Base-by-base conservation (phyloP, 2,113 vertebrate genomes). In the Calyptomena viridis region DNA sequence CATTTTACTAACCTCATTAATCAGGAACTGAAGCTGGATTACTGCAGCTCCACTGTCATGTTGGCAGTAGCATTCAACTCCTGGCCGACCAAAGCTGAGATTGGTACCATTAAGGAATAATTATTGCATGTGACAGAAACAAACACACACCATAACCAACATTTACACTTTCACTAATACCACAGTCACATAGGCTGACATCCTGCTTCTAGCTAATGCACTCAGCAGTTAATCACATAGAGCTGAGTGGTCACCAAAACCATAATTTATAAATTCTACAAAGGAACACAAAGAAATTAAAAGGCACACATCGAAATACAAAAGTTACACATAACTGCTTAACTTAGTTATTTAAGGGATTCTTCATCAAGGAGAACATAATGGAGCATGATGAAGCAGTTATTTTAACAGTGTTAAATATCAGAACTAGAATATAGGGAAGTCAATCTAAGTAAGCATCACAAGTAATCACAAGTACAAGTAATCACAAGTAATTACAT, bases 21-120 rank as follows among this genome's bases (percentile, higher is more conserved):
- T 98, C 97, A 99, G 98, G 98, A 99, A 99, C 98, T 99, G 99
- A 84, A 99, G 98, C 89, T 99, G 99, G 96, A 99, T 99, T 93
- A 99, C 98, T 44, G 99, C 99, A 39, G 99, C 98, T 95, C 98
- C 99, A 39, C 97, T 99, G 96, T 99, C 99, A 71, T 99, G 99
- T 59, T 99, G 99, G 97, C 99, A 99, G 95, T 99, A 99, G 96
- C 99, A 99, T 96, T 99, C 99, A 90, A 99, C 99, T 91, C 99
- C 99, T 24, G 99, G 99, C 42, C 99, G 99, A 84, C 99, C 99
- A 86, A 99, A 99, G 91, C 99, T 99, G 98, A 89, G 83, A 96
- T 96, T 59, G 64, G 88, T 81, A 95, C 47, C 52, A 97, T 99
- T 98, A 99, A 99, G 99, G 99, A 98, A 97, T 33, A 94, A 80